Percentiles rank a stretch among this genome's conserved stretches.
Conservation (phyloP, 1,140 invertebrate genomes). For the Heliconius nattereri region DNA sequence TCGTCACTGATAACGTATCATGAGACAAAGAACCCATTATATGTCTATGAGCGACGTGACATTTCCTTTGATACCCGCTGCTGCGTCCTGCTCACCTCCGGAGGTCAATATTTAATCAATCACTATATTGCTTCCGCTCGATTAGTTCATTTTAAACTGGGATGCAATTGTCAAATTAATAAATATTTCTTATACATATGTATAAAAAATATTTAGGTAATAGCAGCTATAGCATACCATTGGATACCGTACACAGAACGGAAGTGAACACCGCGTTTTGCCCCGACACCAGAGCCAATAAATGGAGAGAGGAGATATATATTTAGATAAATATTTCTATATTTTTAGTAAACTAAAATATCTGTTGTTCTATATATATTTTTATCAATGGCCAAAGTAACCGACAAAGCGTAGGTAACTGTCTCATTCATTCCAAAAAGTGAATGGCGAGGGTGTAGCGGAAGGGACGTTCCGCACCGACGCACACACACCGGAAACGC, state of each 20-base stretch:
- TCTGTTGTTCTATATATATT: not conserved
- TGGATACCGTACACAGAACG: too few relatives aligned
- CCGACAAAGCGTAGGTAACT: constrained; percentile 18
- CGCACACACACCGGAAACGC: constrained; percentile 72
- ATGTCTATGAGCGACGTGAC: constrained; percentile 68
- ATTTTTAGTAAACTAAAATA: not conserved
- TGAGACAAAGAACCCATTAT: constrained; percentile 80
- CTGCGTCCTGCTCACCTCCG: constrained; percentile 68
- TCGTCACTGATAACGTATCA: constrained; percentile 66
- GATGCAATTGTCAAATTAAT: not conserved
- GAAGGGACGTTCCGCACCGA: constrained; percentile 73
- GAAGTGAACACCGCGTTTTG: too few relatives aligned
- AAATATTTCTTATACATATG: not conserved
- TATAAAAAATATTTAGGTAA: too few relatives aligned
- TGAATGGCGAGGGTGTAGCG: constrained; percentile 65
- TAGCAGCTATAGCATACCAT: too few relatives aligned
- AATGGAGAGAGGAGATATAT: too few relatives aligned
- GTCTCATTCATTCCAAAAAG: constrained; percentile 57
- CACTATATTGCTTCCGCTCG: constrained; percentile 69
- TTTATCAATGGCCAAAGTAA: constrained; percentile 31
- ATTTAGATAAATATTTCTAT: too few relatives aligned
- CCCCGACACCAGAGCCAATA: too few relatives aligned
- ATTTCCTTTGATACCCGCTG: constrained; percentile 77
- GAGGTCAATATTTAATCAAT: constrained; percentile 64
- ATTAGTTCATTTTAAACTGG: constrained; percentile 35